Conservation (phyloP, 2,113 vertebrate species). For the Chionomys nivalis region DNA sequence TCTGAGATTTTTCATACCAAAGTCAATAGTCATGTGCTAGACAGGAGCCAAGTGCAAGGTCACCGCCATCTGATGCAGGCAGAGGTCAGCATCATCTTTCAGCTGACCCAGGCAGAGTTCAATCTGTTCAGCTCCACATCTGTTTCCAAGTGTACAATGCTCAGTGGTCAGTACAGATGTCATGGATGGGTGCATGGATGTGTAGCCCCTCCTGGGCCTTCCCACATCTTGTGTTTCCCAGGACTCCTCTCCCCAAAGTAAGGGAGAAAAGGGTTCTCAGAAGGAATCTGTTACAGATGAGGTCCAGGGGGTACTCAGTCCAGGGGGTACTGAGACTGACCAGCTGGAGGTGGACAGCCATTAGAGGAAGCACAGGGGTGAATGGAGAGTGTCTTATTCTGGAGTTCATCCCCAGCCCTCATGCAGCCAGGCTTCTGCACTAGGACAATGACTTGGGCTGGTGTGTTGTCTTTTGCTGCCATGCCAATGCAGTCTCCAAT, state of each 20-base stretch:
- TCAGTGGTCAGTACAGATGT: neutral
- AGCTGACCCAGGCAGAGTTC: neutral
- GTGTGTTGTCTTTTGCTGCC: neutral
- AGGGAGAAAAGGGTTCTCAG: neutral
- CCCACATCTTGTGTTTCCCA: neutral
- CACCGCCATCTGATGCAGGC: neutral
- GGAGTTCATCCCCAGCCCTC: neutral
- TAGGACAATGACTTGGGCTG: neutral
- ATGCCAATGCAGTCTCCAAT: fast-evolving
- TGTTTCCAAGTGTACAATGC: neutral
- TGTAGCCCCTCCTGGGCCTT: neutral
- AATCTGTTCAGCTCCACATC: neutral
- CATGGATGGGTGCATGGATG: neutral
- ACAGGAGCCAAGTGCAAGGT: neutral
- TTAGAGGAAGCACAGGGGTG: neutral
- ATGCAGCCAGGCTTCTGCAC: neutral
- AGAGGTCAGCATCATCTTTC: neutral
- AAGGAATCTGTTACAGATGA: neutral
- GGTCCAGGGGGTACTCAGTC: neutral
- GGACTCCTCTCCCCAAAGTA: neutral
- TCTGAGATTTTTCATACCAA: neutral
- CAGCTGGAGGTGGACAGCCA: neutral
- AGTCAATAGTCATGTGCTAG: neutral
- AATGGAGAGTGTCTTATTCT: fast-evolving
- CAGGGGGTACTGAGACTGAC: neutral